Percentiles rank a stretch among this genome's conserved stretches.
Conservation (phyloP, 1,140 invertebrate genomes). For the Panagrolaimus sp. region DNA sequence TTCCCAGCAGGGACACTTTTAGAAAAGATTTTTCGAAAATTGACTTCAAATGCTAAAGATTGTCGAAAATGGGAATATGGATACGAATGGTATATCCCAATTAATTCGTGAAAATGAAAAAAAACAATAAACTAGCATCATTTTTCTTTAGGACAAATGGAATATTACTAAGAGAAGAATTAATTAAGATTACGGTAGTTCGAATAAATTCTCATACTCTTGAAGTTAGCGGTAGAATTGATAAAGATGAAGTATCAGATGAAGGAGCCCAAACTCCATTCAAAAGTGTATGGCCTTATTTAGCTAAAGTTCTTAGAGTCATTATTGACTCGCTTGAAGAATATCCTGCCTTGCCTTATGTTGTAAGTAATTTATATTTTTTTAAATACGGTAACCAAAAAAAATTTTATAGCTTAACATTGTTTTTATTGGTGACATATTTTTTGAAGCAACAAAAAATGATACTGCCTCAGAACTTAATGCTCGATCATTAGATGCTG, state of each 20-base stretch:
- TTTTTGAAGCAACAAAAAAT: slow-evolving; percentile 30
- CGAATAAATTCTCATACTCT: slow-evolving; percentile 25
- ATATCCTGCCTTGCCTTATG: slow-evolving; percentile 30
- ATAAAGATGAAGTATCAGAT: slow-evolving; percentile 37
- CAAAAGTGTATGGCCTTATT: slow-evolving; percentile 37
- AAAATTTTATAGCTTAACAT: slow-evolving; percentile 35
- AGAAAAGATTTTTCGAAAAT: slow-evolving; percentile 33
- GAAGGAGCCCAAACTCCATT: slow-evolving; percentile 31
- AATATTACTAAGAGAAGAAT: slow-evolving; percentile 36
- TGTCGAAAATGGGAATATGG: slow-evolving; percentile 30
- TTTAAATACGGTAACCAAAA: background rate
- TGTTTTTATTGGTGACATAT: slow-evolving; percentile 35
- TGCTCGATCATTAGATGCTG: slow-evolving; percentile 39
- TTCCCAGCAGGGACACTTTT: slow-evolving; percentile 36
- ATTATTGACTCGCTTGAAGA: slow-evolving; percentile 21
- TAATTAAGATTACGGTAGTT: slow-evolving; percentile 39
- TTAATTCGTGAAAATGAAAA: too few relatives aligned
- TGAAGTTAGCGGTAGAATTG: slow-evolving; percentile 42
- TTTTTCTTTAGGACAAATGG: slow-evolving; percentile 21
- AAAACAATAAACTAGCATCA: too few relatives aligned
- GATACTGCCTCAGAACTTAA: slow-evolving; percentile 23
- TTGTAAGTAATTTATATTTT: slow-evolving; percentile 21
- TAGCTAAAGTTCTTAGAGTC: slow-evolving; percentile 27
- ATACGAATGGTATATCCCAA: slow-evolving; percentile 31
- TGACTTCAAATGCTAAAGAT: slow-evolving; percentile 13